Percentiles rank a stretch among this genome's conserved stretches.
phyloP scores from a whole-genome alignment of 2,888 invertebrate genomes.

The Formica aserva region DNA sequence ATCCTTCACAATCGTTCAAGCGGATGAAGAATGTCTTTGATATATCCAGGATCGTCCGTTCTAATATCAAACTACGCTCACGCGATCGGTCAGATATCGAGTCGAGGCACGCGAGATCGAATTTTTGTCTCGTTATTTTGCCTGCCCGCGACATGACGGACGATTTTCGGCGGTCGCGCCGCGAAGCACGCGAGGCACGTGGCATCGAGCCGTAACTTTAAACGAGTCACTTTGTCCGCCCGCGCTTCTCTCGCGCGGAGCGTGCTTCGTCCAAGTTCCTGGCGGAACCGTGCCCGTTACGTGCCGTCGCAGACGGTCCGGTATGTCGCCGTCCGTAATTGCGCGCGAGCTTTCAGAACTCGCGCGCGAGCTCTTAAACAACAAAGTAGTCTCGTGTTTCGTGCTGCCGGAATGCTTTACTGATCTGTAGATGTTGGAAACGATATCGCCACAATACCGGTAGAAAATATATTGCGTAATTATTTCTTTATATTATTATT shows the following conservation, averaged over 20 bases:
- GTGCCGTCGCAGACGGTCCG: slow-evolving; percentile 60
- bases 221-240: slow-evolving; percentile 73
- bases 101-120: slow-evolving; percentile 17
- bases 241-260: slow-evolving; percentile 28
- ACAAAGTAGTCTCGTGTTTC: slow-evolving; percentile 14
- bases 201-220: slow-evolving; percentile 73
- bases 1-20: neutral
- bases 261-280: slow-evolving; percentile 64
- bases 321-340: slow-evolving; percentile 70
- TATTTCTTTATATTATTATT: neutral
- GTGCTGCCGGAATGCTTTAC: neutral
- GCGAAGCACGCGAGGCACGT: slow-evolving; percentile 71
- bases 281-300: slow-evolving; percentile 55
- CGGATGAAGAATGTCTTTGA: slow-evolving; percentile 35
- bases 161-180: slow-evolving; percentile 59
- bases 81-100: slow-evolving; percentile 39
- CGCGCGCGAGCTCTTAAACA: slow-evolving; percentile 63
- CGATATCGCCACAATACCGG: neutral
- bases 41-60: slow-evolving; percentile 26
- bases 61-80: slow-evolving; percentile 26
- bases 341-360: slow-evolving; percentile 63
- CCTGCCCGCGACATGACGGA: slow-evolving; percentile 48
- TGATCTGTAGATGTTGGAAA: neutral
- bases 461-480: neutral
- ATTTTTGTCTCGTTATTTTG: slow-evolving; percentile 35